Evolutionary conservation across 2,888 invertebrate species (phyloP), one percentile per base, ranked within the genome.

Genomic region (Agelastica alni): DNA sequence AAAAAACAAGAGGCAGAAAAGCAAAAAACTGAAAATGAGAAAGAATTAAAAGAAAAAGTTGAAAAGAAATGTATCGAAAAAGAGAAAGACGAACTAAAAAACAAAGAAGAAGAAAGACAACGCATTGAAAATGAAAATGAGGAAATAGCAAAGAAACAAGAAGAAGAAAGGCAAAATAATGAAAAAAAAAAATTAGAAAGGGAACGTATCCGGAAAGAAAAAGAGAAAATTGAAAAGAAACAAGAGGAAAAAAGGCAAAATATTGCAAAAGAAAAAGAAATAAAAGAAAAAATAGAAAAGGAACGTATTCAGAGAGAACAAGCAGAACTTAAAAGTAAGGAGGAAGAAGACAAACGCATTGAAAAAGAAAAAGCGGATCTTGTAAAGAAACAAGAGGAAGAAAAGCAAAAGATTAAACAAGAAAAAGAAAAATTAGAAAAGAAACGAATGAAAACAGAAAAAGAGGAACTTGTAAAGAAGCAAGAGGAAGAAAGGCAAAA

Each of bases 131-230:
- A 3, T 9, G n/a, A 30, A 10, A 31, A 12, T 37, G 36, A 45
- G 2, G 54, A 65, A 60, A 57, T 61, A 32, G 44, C 63, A 54
- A 53, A 52, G 13, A 51, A 56, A 14, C 53, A 60, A 20, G 55
- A 60, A 51, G 52, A 61, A 10, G 63, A 65, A 42, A 58, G 54
- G 16, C 44, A 58, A 52, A 26, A 12, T 57, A n/a, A 56, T 3
- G 6, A 44, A 9, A 10, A 12, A 31, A 18, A 2, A 12, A 31
- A 18, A 14, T 55, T 51, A 26, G 58, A 60, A 58, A 44, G n/a
- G n/a, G n/a, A n/a, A n/a, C n/a, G n/a, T n/a, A n/a, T n/a, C n/a
- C n/a, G n/a, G n/a, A n/a, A 54, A 30, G 44, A 49, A 28, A 57
- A 61, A 54, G 20, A 55, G 36, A 45, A 64, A 39, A 43, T 44